Conservation (phyloP, 2,888 invertebrate species). For the Drosophila meridionalis region DNA sequence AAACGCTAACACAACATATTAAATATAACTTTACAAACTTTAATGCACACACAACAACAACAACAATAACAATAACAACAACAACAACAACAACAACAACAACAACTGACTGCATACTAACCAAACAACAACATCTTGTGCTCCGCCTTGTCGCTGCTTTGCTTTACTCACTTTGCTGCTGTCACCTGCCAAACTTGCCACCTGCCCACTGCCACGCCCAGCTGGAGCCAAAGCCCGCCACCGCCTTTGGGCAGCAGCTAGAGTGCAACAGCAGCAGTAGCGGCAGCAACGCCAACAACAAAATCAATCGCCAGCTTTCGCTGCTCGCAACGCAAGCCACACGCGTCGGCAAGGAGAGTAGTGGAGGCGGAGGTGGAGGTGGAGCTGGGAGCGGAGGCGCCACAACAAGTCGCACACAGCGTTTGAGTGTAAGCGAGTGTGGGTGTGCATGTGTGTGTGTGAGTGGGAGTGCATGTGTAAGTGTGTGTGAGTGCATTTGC, state of each 20-base stretch:
- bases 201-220: constrained; percentile 32
- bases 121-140: constrained; percentile 26
- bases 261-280: constrained; percentile 85
- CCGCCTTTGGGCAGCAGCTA: constrained; percentile 87
- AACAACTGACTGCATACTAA: constrained; percentile 54
- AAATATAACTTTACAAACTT: constrained; percentile 17
- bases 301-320: constrained; percentile 89
- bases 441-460: constrained; percentile 9
- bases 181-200: constrained; percentile 9
- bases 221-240: constrained; percentile 85
- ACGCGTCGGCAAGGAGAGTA: constrained; percentile 82
- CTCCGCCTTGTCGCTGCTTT: constrained; percentile 1
- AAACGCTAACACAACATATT: constrained; percentile 22
- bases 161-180: constrained; percentile 3
- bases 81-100: constrained; percentile 31
- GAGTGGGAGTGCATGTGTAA: constrained; percentile 11
- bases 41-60: constrained; percentile 49
- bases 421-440: constrained; percentile 89
- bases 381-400: constrained; percentile 84
- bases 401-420: constrained; percentile 86
- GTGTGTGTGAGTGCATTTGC: constrained; percentile 29
- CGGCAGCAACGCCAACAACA: constrained; percentile 86
- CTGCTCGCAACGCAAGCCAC: constrained; percentile 87
- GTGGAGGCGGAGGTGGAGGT: constrained; percentile 83
- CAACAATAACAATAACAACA: constrained; percentile 33